Evolutionary conservation across 2,113 vertebrate species (phyloP).

Genomic region (Nesospiza acunhae): DNA sequence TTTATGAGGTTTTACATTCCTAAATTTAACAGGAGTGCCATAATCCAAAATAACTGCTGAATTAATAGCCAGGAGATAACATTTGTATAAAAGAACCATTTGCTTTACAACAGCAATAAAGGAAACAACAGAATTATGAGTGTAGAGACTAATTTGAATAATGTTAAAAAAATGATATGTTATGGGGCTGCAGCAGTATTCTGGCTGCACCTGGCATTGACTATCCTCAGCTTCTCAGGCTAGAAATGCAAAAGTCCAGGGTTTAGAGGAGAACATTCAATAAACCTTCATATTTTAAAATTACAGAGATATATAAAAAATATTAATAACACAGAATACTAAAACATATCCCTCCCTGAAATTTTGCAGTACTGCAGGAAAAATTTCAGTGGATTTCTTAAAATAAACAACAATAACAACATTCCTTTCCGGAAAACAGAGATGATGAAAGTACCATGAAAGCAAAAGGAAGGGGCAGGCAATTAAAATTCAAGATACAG

Average conservation of each 20-base stretch:
- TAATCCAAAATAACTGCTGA: constrained; percentile 78
- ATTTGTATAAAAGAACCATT: constrained; percentile 81
- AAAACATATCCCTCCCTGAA: constrained; percentile 35
- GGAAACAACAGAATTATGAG: constrained; percentile 79
- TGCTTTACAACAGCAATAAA: constrained; percentile 81
- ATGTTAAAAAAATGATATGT: constrained; percentile 68
- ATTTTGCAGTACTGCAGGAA: not conserved
- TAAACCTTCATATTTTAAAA: constrained; percentile 58
- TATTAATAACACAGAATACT: constrained; percentile 53
- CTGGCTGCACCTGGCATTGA: constrained; percentile 57
- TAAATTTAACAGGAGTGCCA: constrained; percentile 77
- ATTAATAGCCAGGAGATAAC: constrained; percentile 81
- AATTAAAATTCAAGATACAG: constrained; percentile 24
- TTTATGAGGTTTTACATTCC: constrained; percentile 70
- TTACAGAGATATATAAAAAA: constrained; percentile 65
- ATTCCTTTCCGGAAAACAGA: constrained; percentile 1
- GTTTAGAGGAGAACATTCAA: constrained; percentile 60
- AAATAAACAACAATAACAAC: constrained; percentile 16
- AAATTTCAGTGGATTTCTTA: constrained; percentile 31
- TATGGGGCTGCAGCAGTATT: constrained; percentile 19
- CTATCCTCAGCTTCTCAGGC: constrained; percentile 52
- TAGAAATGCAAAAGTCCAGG: constrained; percentile 51
- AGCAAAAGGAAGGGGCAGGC: constrained; percentile 20
- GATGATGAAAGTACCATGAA: not conserved
- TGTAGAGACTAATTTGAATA: constrained; percentile 77